phyloP scores from a whole-genome alignment of 2,888 invertebrate species.

The Cataglyphis albicans region DNA sequence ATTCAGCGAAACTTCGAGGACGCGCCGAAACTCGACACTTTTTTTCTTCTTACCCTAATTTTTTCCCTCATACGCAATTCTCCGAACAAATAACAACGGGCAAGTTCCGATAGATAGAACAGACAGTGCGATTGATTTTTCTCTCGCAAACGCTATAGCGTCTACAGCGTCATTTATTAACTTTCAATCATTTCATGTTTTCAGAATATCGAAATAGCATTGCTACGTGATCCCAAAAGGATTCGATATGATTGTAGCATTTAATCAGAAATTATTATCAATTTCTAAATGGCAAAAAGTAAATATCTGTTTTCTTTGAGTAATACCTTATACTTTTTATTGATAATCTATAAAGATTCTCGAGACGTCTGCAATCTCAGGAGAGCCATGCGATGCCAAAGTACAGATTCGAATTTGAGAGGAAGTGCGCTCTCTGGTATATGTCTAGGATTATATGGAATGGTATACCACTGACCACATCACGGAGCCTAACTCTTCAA shows the following conservation, averaged over 20 bases:
- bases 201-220: not conserved
- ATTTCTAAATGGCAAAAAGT: not conserved
- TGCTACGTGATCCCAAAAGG: not conserved
- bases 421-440: slow-evolving; percentile 13
- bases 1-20: slow-evolving; percentile 67
- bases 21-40: slow-evolving; percentile 48
- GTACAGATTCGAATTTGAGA: slow-evolving; percentile 35
- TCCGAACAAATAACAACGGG: slow-evolving; percentile 34
- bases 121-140: slow-evolving; percentile 12
- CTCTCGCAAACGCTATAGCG: slow-evolving; percentile 1
- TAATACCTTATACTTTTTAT: not conserved
- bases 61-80: slow-evolving; percentile 21
- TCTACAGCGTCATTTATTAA: not conserved
- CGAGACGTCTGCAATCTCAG: slow-evolving; percentile 28
- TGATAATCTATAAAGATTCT: slow-evolving; percentile 25
- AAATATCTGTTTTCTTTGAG: not conserved
- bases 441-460: slow-evolving; percentile 48
- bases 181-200: not conserved
- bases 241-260: not conserved
- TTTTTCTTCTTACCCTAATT: slow-evolving; percentile 49
- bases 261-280: not conserved
- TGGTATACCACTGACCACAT: slow-evolving; percentile 15
- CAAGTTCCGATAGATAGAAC: slow-evolving; percentile 27
- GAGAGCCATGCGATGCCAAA: slow-evolving; percentile 32
- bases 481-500: slow-evolving; percentile 32